Evolutionary conservation across 2,113 vertebrate species (phyloP).

Genomic region (Scomber scombrus): DNA sequence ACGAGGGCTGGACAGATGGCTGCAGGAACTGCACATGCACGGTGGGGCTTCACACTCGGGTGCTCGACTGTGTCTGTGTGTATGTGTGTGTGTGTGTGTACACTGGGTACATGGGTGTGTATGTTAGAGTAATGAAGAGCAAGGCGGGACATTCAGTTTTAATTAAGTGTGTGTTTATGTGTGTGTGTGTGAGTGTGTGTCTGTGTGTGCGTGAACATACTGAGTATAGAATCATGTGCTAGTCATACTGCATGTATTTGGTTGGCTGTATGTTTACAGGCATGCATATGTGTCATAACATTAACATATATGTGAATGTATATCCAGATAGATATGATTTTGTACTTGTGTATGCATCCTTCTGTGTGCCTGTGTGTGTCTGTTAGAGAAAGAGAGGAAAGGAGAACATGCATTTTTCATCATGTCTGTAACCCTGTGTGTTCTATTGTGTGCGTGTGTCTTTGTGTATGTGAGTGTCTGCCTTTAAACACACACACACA

Average conservation of each 20-base stretch:
- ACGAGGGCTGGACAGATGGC: conserved; percentile 96
- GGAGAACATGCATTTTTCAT: conserved; percentile 54
- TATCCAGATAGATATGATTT: neutral
- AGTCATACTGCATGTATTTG: conserved; percentile 18
- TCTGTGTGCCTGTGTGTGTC: conserved; percentile 1
- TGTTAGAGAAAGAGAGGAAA: neutral
- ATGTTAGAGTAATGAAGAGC: conserved; percentile 26
- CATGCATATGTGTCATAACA: conserved; percentile 14
- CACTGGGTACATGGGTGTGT: neutral
- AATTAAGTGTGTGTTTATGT: conserved; percentile 3
- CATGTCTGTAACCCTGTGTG: conserved; percentile 12
- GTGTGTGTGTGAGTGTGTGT: too few species aligned
- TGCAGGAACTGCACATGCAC: conserved; percentile 99
- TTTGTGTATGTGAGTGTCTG: conserved; percentile 26
- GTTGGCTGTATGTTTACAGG: conserved; percentile 27
- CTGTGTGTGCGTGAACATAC: neutral
- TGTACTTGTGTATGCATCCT: neutral
- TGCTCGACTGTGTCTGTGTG: conserved; percentile 15
- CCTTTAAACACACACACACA: neutral
- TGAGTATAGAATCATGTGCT: conserved; percentile 22
- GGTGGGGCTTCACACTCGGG: conserved; percentile 84
- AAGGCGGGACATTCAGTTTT: conserved; percentile 41
- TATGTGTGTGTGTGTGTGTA: conserved; percentile 14
- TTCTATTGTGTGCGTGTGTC: neutral
- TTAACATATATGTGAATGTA: conserved; percentile 6